These are phyloP conservation scores for Hypselothyrea guttata DNA, from an alignment of 2,888 invertebrate genomes.

Conservation along the genomic window DNA sequence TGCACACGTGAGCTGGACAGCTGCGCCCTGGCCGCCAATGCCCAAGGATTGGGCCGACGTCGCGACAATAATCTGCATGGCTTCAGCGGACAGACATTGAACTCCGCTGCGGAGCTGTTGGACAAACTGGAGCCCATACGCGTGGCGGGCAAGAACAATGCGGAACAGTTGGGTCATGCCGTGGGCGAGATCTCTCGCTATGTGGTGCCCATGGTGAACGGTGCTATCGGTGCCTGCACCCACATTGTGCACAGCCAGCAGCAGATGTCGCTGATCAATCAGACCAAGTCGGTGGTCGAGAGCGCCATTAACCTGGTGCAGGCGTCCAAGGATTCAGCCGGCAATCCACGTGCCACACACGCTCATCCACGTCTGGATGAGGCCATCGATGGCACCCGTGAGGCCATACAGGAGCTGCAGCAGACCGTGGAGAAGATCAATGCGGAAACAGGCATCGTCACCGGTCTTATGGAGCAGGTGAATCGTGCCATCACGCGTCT, in stretches of 20 bases:
- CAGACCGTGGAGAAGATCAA: slow-evolving; percentile 91
- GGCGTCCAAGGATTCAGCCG: slow-evolving; percentile 93
- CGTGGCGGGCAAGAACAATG: slow-evolving; percentile 93
- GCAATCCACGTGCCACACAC: slow-evolving; percentile 93
- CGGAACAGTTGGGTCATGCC: slow-evolving; percentile 95
- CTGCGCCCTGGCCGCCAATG: slow-evolving; percentile 93
- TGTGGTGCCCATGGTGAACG: slow-evolving; percentile 92
- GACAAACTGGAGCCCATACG: slow-evolving; percentile 94
- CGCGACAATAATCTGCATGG: slow-evolving; percentile 89
- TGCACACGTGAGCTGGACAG: slow-evolving; percentile 93
- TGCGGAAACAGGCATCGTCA: slow-evolving; percentile 94
- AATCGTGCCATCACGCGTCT: slow-evolving; percentile 93
- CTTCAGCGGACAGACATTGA: slow-evolving; percentile 90
- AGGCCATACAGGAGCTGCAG: slow-evolving; percentile 91
- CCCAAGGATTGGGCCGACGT: slow-evolving; percentile 88
- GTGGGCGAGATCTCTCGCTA: slow-evolving; percentile 89
- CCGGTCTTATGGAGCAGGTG: slow-evolving; percentile 93
- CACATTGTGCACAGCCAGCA: slow-evolving; percentile 93
- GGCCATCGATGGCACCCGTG: slow-evolving; percentile 88
- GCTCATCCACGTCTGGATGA: slow-evolving; percentile 94
- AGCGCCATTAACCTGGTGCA: slow-evolving; percentile 93
- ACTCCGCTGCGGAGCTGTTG: slow-evolving; percentile 89
- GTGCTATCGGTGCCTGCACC: slow-evolving; percentile 93
- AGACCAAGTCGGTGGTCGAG: slow-evolving; percentile 97
- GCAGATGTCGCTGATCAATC: slow-evolving; percentile 93